Evolutionary conservation across 2,888 invertebrate genomes (phyloP), one percentile per base, ranked within the genome.

Genomic region (Drosophila setosimentum): DNA sequence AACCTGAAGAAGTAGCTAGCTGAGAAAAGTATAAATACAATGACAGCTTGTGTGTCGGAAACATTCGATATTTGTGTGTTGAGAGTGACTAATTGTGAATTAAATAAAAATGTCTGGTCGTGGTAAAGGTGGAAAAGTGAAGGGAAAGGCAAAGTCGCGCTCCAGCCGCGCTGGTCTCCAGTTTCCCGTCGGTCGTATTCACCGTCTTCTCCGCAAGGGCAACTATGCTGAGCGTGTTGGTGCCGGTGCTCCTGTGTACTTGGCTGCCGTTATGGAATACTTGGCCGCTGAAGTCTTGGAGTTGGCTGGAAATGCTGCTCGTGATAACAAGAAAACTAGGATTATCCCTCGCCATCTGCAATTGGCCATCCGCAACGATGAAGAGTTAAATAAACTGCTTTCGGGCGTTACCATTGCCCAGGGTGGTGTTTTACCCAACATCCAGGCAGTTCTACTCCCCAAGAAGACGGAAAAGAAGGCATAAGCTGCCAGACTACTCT

Each of bases 331-430:
- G 83, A 96, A 95, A 92, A 94, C 94, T 2, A 94, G 95, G 93
- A 97, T 97, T 88, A 95, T 96, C 66, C 97, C 97, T 0, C 94
- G 97, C 58, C 97, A 97, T 92, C 94, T 97, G 96, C 96, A 97
- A 91, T 91, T 97, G 78, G 97, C 97, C 30, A 95, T 97, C 73
- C 94, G 96, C 21, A 97, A 97, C 92, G 97, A 97, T 91, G 96
- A 97, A 84, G 97, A 97, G 89, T 93, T 97, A 87, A 96, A 96
- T 92, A 96, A 95, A 91, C 94, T 97, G 59, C 92, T 97, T 7
- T 70, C 70, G 6, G 74, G 68, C 16, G 81, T 81, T 6, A 83
- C 78, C n/a, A 94, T 89, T 71, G 76, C 95, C 0, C 96, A 97
- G 93, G 97, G 97, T 71, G 97, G 97, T 84, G 97, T 97, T 0